These are phyloP conservation scores for Wiebesia pumilae DNA, from an alignment of 1,140 invertebrate genomes.

Conservation along the genomic window DNA sequence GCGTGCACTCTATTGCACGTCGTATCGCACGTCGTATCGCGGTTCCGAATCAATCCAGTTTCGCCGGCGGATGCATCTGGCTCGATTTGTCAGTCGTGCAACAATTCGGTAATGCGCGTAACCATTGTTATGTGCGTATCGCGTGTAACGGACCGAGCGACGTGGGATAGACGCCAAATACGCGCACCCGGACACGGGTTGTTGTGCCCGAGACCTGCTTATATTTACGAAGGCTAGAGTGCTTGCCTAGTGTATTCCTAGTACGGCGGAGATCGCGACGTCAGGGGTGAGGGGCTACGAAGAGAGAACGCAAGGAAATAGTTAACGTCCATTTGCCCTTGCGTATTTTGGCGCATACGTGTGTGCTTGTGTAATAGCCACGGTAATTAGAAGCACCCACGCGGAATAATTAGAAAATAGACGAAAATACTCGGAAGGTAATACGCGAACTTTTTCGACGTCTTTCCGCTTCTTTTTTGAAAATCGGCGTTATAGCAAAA, in stretches of 20 bases:
- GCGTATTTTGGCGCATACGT: conserved; percentile 34
- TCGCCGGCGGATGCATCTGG: conserved; percentile 19
- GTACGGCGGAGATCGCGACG: no score
- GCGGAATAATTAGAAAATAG: conserved; percentile 65
- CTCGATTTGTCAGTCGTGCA: conserved; percentile 13
- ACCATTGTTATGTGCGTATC: conserved; percentile 42
- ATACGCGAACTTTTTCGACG: background rate
- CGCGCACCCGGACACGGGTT: background rate
- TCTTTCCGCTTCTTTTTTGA: background rate
- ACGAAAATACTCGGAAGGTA: conserved; percentile 53
- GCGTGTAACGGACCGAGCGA: background rate
- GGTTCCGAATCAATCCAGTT: background rate
- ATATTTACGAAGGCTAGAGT: conserved; percentile 26
- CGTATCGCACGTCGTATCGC: background rate
- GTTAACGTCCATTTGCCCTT: background rate
- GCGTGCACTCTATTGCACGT: no score
- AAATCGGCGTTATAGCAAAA: conserved; percentile 15
- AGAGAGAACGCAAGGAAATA: background rate
- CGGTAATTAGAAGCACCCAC: conserved; percentile 62
- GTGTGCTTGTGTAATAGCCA: conserved; percentile 51
- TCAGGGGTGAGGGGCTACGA: background rate
- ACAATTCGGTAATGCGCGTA: background rate
- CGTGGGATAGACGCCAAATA: conserved; percentile 26
- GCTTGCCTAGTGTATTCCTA: no score
- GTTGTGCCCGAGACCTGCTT: background rate